phyloP scores from a whole-genome alignment of 2,888 invertebrate species.

The Muscina levida region DNA sequence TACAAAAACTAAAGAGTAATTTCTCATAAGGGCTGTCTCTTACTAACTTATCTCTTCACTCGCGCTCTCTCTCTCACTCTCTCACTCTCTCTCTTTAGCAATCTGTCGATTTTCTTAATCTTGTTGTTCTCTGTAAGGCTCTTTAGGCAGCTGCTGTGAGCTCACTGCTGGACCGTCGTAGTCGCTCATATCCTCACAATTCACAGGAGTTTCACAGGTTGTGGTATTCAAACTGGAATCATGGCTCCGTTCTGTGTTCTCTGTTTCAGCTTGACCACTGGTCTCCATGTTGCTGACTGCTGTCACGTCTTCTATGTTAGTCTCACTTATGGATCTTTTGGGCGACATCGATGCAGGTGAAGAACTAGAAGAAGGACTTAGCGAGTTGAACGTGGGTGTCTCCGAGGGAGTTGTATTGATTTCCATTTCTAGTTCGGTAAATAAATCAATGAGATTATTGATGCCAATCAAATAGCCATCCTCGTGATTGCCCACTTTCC shows the following conservation, averaged over 20 bases:
- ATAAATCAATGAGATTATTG: constrained; percentile 92
- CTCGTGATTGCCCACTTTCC: constrained; percentile 98
- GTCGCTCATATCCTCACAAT: background rate
- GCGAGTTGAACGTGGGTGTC: constrained; percentile 40
- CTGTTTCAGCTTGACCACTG: background rate
- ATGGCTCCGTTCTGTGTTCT: background rate
- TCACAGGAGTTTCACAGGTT: background rate
- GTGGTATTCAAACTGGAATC: no score
- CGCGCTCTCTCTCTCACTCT: no score
- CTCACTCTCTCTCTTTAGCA: background rate
- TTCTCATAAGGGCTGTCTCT: background rate
- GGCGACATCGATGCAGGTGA: constrained; percentile 68
- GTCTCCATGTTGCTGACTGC: background rate
- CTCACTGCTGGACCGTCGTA: background rate
- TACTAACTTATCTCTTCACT: background rate
- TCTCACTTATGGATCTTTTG: constrained; percentile 65
- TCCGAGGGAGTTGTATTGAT: constrained; percentile 43
- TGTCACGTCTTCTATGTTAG: constrained; percentile 47
- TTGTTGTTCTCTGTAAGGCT: no score
- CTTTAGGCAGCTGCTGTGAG: no score
- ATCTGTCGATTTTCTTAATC: no score
- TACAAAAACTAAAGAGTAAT: background rate
- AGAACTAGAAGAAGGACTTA: constrained; percentile 62
- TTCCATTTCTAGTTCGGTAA: constrained; percentile 79
- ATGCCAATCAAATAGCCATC: constrained; percentile 97